These are phyloP conservation scores for Stegana nigrithorax DNA, from an alignment of 2,888 invertebrate species.

Conservation along the genomic window DNA sequence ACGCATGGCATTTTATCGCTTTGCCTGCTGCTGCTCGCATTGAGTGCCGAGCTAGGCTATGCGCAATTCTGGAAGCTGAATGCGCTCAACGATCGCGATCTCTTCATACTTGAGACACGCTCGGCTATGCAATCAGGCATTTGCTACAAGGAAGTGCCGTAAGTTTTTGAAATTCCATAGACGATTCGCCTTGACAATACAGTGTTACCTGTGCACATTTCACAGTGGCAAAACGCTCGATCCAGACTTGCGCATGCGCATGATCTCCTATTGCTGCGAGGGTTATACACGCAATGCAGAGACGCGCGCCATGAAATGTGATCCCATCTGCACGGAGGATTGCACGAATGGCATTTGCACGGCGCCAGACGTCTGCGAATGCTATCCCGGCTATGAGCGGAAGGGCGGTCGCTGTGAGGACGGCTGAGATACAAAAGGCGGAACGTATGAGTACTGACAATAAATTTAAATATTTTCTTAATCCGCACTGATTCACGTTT, in stretches of 20 bases:
- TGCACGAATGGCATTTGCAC: slow-evolving; percentile 70
- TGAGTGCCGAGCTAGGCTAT: not conserved
- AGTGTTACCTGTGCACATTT: not conserved
- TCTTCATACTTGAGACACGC: slow-evolving; percentile 50
- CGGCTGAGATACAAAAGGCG: not conserved
- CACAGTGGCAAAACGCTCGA: slow-evolving; percentile 44
- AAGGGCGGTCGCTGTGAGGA: slow-evolving; percentile 38
- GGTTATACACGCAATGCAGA: slow-evolving; percentile 74
- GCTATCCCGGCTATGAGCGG: slow-evolving; percentile 50
- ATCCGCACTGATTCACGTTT: too few relatives aligned
- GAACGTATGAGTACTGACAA: not conserved
- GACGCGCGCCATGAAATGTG: slow-evolving; percentile 69
- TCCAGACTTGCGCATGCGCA: slow-evolving; percentile 69
- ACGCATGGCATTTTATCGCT: not conserved
- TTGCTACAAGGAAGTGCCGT: slow-evolving; percentile 64
- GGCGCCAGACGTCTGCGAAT: slow-evolving; percentile 65
- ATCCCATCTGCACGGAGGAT: slow-evolving; percentile 68
- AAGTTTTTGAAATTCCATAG: slow-evolving; percentile 34
- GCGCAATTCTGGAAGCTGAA: slow-evolving; percentile 54
- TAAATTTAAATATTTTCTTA: not conserved
- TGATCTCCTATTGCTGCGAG: slow-evolving; percentile 77
- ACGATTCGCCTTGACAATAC: not conserved
- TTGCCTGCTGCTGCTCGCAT: not conserved
- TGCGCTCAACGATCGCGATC: slow-evolving; percentile 34
- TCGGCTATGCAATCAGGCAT: slow-evolving; percentile 57